A percentile compares a stretch with the other conserved stretches of the same genome.
Evolutionary conservation across 1,140 invertebrate species (phyloP).

Genomic region (Drosophila subpulchrella): DNA sequence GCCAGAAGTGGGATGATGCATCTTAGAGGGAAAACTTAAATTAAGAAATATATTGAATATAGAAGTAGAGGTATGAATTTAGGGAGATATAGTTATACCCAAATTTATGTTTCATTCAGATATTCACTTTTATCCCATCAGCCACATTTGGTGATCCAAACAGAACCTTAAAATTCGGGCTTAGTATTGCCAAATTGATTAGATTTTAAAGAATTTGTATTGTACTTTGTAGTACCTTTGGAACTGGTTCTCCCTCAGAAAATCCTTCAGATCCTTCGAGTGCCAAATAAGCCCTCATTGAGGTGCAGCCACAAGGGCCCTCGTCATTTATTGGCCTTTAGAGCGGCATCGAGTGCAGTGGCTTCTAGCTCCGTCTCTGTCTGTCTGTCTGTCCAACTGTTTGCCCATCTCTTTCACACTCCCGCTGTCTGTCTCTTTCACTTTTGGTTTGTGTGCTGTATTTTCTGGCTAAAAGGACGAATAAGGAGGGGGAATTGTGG

Average conservation of each 20-base stretch:
- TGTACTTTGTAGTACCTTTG: background rate
- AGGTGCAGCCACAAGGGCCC: constrained; percentile 55
- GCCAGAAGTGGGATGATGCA: no score
- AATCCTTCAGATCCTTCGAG: constrained; percentile 30
- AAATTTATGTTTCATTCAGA: no score
- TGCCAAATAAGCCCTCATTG: constrained; percentile 43
- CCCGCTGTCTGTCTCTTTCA: constrained; percentile 19
- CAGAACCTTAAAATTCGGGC: no score
- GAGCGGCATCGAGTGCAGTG: constrained; percentile 70
- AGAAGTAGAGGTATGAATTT: no score
- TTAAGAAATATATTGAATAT: no score
- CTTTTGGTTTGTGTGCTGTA: constrained; percentile 23
- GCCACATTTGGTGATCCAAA: background rate
- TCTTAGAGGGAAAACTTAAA: no score
- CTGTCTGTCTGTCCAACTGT: constrained; percentile 25
- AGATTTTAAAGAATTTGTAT: background rate
- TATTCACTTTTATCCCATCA: no score
- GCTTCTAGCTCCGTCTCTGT: constrained; percentile 35
- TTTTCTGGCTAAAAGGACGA: constrained; percentile 1
- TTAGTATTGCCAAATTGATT: constrained; percentile 6
- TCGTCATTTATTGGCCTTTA: constrained; percentile 77
- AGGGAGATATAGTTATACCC: no score
- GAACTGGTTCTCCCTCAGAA: constrained; percentile 16
- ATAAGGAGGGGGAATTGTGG: background rate
- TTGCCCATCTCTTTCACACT: constrained; percentile 33